These are phyloP conservation scores for Eupsilia transversa DNA, from an alignment of 2,888 invertebrate genomes.

Conservation along the genomic window DNA sequence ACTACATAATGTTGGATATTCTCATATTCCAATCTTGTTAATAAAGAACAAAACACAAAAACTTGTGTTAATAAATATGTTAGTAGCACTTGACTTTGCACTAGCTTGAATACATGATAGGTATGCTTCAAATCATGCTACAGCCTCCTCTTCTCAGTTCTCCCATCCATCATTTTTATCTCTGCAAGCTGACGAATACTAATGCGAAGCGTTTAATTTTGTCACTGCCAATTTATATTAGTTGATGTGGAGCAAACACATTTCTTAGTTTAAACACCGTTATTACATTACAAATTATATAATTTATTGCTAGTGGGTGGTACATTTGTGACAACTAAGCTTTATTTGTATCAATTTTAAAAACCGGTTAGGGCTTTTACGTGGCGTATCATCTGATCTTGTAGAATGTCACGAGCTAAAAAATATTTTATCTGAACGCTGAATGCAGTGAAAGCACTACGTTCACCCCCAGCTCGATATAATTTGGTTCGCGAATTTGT, in stretches of 20 bases:
- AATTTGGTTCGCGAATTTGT: conserved; percentile 84
- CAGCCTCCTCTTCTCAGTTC: too few relatives aligned
- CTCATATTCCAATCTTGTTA: conserved; percentile 22
- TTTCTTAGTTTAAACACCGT: conserved; percentile 47
- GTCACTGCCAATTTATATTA: conserved; percentile 54
- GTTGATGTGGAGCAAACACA: conserved; percentile 51
- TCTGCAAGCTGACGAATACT: conserved; percentile 47
- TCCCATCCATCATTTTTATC: conserved; percentile 54
- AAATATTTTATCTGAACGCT: conserved; percentile 71
- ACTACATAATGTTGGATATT: conserved; percentile 35
- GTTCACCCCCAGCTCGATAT: conserved; percentile 80
- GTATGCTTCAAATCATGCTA: conserved; percentile 5
- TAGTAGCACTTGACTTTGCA: too few relatives aligned
- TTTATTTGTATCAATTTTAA: conserved; percentile 59
- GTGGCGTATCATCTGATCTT: conserved; percentile 64
- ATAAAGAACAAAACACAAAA: too few relatives aligned
- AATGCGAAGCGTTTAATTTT: conserved; percentile 57
- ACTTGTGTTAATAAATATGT: too few relatives aligned
- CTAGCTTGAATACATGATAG: neutral
- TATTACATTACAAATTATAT: conserved; percentile 55
- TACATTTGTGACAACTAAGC: conserved; percentile 61
- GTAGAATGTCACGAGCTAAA: conserved; percentile 68
- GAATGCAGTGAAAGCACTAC: conserved; percentile 85
- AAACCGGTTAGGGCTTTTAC: conserved; percentile 56
- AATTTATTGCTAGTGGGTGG: conserved; percentile 54